These are phyloP conservation scores for Clarias gariepinus DNA, from an alignment of 2,113 vertebrate genomes.

Conservation along the genomic window DNA sequence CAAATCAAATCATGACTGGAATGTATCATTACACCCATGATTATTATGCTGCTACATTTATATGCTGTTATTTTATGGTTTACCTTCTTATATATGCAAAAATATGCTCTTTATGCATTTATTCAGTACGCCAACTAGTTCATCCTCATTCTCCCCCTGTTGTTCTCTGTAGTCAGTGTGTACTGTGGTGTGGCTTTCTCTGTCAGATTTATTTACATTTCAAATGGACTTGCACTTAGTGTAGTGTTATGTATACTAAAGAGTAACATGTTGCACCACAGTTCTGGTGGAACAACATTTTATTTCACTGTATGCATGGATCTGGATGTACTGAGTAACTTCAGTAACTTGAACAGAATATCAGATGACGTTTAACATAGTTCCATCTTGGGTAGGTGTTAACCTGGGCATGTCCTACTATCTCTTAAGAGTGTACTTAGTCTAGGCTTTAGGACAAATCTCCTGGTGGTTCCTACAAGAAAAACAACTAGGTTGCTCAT, in stretches of 20 bases:
- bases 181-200: not conserved
- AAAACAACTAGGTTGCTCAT: slow-evolving; percentile 3
- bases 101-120: not conserved
- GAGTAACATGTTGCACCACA: not conserved
- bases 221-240: not conserved
- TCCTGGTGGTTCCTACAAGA: not conserved
- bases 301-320: not conserved
- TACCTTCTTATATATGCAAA: not conserved
- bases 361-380: not conserved
- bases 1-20: not conserved
- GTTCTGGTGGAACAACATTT: not conserved
- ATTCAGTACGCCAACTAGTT: not conserved
- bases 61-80: not conserved
- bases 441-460: not conserved
- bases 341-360: not conserved
- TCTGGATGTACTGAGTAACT: not conserved
- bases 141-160: not conserved
- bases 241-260: not conserved
- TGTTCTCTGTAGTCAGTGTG: not conserved
- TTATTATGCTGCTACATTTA: not conserved
- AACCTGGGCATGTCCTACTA: not conserved
- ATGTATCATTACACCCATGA: no score
- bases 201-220: not conserved
- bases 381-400: not conserved
- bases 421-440: not conserved